Conservation (phyloP, 2,113 vertebrate genomes). For the Antennarius striatus region DNA sequence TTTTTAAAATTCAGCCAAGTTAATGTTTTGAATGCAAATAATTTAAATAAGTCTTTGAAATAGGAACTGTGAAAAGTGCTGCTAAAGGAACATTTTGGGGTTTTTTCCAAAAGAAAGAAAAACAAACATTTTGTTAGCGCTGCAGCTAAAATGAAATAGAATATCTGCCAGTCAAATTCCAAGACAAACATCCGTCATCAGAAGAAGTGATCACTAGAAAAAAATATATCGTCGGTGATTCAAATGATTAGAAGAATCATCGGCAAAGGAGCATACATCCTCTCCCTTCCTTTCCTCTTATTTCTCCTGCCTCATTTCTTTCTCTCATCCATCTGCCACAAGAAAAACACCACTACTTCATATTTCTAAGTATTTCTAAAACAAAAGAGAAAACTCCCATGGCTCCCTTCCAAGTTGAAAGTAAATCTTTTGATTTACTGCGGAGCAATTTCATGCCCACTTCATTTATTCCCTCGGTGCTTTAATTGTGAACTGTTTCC, state of each 20-base stretch:
- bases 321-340: conserved; percentile 12
- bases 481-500: conserved; percentile 65
- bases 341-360: conserved; percentile 48
- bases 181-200: conserved; percentile 20
- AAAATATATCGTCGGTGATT: background rate
- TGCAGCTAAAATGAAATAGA: too few relatives aligned
- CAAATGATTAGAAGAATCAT: conserved; percentile 16
- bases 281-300: conserved; percentile 13
- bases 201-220: conserved; percentile 20
- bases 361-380: conserved; percentile 46
- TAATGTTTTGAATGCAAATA: too few relatives aligned
- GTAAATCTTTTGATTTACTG: conserved; percentile 59
- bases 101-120: too few relatives aligned
- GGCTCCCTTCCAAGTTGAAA: conserved; percentile 56
- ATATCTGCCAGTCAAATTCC: background rate
- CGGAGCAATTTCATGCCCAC: conserved; percentile 61
- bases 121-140: too few relatives aligned
- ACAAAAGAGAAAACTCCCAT: conserved; percentile 26
- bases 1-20: too few relatives aligned
- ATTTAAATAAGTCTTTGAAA: too few relatives aligned
- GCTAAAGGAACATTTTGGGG: too few relatives aligned
- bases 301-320: background rate
- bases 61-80: too few relatives aligned
- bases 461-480: conserved; percentile 57
- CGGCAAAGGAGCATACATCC: background rate